phyloP scores from a whole-genome alignment of 2,888 invertebrate genomes.

The Chamaedrilus cognettii region DNA sequence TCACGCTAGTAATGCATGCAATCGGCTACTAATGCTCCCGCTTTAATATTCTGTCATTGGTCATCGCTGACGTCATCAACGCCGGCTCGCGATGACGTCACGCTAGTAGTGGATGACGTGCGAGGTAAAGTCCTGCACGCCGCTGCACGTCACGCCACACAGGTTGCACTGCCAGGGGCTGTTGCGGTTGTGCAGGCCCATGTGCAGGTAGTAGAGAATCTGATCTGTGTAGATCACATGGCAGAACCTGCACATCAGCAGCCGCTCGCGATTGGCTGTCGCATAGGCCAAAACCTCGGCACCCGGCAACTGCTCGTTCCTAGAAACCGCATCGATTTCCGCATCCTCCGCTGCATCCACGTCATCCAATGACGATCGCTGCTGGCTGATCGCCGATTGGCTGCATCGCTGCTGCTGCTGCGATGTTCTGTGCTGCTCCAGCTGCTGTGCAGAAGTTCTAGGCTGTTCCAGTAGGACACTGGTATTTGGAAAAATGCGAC shows the following conservation, averaged over 20 bases:
- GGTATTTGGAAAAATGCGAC: too few species aligned
- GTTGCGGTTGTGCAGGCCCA: conserved; percentile 95
- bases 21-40: too few species aligned
- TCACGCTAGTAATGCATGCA: too few species aligned
- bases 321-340: not conserved
- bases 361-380: not conserved
- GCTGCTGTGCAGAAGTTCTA: not conserved
- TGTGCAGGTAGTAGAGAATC: conserved; percentile 94
- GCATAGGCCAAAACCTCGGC: conserved; percentile 34
- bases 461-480: not conserved
- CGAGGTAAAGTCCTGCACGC: conserved; percentile 69
- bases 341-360: not conserved
- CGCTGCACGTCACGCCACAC: conserved; percentile 92
- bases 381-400: not conserved
- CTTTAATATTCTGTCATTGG: too few species aligned
- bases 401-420: not conserved
- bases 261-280: conserved; percentile 24
- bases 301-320: conserved; percentile 6
- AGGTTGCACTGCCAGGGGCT: conserved; percentile 98
- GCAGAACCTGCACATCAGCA: conserved; percentile 76
- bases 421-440: too few species aligned
- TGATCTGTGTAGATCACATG: conserved; percentile 94
- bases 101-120: conserved; percentile 34
- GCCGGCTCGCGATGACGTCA: too few species aligned
- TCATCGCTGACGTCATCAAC: too few species aligned